Conservation (phyloP, 30 jellyfish, hydroid and myxozoan species). For the Turritopsis rubra region DNA sequence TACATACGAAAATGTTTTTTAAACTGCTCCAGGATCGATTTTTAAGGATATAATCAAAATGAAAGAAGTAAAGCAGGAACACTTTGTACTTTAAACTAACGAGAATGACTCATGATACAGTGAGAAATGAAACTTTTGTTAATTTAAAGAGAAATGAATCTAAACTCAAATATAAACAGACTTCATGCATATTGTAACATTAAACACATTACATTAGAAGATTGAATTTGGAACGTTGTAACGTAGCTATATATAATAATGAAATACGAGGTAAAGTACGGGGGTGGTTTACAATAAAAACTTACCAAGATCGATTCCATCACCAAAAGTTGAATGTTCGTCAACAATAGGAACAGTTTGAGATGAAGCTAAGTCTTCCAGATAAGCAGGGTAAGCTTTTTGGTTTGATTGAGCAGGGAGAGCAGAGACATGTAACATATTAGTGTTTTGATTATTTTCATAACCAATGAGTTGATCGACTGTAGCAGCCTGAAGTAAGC, state of each 20-base stretch:
- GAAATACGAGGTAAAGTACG: not conserved
- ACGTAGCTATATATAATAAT: too few species aligned
- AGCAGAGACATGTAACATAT: slow-evolving; percentile 24
- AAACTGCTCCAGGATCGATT: too few species aligned
- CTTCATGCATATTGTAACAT: too few species aligned
- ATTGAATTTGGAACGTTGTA: not conserved
- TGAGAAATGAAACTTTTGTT: too few species aligned
- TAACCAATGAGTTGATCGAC: slow-evolving; percentile 86
- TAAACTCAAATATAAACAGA: too few species aligned
- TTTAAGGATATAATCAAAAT: too few species aligned
- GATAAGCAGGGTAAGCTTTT: slow-evolving; percentile 48
- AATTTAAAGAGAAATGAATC: too few species aligned
- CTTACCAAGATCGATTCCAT: slow-evolving; percentile 50
- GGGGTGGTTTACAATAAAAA: not conserved
- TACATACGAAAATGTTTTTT: too few species aligned
- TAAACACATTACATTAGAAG: not conserved
- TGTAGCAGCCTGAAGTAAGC: slow-evolving; percentile 90
- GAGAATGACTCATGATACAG: too few species aligned
- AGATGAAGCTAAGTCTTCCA: slow-evolving; percentile 54
- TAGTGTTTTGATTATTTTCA: slow-evolving; percentile 41
- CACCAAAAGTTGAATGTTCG: slow-evolving; percentile 56
- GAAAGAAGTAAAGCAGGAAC: too few species aligned
- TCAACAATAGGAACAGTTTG: slow-evolving; percentile 89
- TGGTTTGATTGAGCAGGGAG: slow-evolving; percentile 46
- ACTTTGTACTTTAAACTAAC: too few species aligned